These are phyloP conservation scores for Laticauda laticaudata DNA, from an alignment of 2,113 vertebrate genomes.

Conservation along the genomic window DNA sequence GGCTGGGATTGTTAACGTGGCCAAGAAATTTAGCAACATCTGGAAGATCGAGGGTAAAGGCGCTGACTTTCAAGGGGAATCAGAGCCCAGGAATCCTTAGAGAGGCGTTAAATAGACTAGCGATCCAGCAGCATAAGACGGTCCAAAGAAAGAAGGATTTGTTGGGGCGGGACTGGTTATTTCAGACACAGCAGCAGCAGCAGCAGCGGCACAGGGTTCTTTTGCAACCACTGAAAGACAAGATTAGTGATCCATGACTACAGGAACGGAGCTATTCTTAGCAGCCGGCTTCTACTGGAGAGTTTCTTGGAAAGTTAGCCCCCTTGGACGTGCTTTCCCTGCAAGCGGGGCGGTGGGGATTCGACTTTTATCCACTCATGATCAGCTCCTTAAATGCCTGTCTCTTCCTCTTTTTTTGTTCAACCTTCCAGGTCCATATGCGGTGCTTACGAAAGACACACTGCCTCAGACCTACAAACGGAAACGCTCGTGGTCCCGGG, in stretches of 20 bases:
- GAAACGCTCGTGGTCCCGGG: slow-evolving; percentile 96
- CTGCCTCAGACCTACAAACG: slow-evolving; percentile 98
- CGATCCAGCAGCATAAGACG: not conserved
- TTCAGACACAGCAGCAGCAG: not conserved
- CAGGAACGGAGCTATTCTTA: accelerated
- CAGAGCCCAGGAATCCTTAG: not conserved
- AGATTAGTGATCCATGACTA: not conserved
- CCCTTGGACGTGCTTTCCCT: not conserved
- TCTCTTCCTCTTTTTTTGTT: not conserved
- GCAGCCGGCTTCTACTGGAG: not conserved
- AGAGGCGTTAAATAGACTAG: not conserved
- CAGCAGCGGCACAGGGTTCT: no score
- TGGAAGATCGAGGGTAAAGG: not conserved
- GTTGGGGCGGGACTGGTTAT: not conserved
- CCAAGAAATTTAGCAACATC: not conserved
- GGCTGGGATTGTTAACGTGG: not conserved
- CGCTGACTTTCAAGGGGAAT: not conserved
- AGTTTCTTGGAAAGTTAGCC: not conserved
- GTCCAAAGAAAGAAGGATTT: not conserved
- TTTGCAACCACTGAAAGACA: not conserved
- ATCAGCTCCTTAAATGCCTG: not conserved
- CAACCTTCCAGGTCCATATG: slow-evolving; percentile 83
- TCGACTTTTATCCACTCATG: not conserved
- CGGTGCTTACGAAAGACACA: slow-evolving; percentile 96
- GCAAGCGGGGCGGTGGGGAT: not conserved